Evolutionary conservation across 2,888 invertebrate genomes (phyloP).

Genomic region (Nasonia oneida): DNA sequence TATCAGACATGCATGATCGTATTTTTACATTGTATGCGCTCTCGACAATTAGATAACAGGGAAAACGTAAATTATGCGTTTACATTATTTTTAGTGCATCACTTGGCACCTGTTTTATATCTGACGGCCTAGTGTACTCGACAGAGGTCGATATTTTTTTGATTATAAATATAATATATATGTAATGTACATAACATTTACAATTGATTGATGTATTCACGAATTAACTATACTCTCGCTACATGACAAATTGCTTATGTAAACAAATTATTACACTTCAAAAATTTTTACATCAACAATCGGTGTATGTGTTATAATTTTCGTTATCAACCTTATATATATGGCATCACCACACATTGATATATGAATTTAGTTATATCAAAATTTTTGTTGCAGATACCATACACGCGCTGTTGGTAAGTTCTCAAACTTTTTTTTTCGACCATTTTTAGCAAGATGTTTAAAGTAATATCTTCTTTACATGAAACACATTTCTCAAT

Average conservation of each 20-base stretch:
- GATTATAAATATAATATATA: constrained; percentile 52
- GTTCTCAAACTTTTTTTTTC: not conserved
- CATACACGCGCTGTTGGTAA: constrained; percentile 7
- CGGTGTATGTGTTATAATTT: constrained; percentile 32
- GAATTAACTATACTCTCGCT: not conserved
- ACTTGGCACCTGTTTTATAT: constrained; percentile 72
- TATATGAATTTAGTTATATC: constrained; percentile 42
- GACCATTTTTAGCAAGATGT: not conserved
- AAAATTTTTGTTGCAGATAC: constrained; percentile 28
- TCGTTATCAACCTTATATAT: constrained; percentile 37
- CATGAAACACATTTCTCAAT: constrained; percentile 3
- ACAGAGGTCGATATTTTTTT: constrained; percentile 54
- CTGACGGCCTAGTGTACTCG: constrained; percentile 61
- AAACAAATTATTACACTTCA: constrained; percentile 33
- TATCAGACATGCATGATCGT: constrained; percentile 3
- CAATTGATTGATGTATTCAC: constrained; percentile 32
- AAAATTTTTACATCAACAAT: constrained; percentile 39
- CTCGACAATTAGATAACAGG: constrained; percentile 47
- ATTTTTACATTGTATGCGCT: constrained; percentile 42
- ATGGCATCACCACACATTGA: constrained; percentile 1
- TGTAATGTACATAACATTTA: constrained; percentile 55
- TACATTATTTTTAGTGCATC: constrained; percentile 67
- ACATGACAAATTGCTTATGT: constrained; percentile 1
- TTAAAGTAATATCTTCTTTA: not conserved
- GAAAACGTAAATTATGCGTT: constrained; percentile 61